Conservation (phyloP, 2,888 invertebrate genomes). For the Ochropleura plecta region DNA sequence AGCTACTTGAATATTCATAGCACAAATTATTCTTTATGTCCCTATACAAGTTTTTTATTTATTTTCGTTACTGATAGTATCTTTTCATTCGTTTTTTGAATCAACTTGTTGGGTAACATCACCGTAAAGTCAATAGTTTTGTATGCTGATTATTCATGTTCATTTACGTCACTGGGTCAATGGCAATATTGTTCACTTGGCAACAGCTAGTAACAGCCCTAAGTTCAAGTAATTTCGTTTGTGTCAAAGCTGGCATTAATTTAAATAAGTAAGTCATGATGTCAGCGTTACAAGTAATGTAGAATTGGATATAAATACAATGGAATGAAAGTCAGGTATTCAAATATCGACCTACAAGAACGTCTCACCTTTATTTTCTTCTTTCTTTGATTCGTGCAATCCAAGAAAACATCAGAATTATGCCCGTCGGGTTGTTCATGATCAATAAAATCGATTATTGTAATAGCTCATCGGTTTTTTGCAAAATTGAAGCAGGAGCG, state of each 20-base stretch:
- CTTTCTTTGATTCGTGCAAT: slow-evolving; percentile 62
- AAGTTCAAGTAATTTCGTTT: slow-evolving; percentile 36
- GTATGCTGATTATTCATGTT: background rate
- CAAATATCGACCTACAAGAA: slow-evolving; percentile 64
- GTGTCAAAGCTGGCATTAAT: slow-evolving; percentile 44
- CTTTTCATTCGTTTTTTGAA: background rate
- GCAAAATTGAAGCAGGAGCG: slow-evolving; percentile 12
- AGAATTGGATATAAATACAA: slow-evolving; percentile 35
- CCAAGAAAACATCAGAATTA: slow-evolving; percentile 72
- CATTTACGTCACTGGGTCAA: slow-evolving; percentile 10
- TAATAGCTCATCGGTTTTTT: slow-evolving; percentile 35
- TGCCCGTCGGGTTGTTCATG: slow-evolving; percentile 69
- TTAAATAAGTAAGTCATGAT: slow-evolving; percentile 63
- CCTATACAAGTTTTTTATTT: slow-evolving; percentile 22
- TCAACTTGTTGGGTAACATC: background rate
- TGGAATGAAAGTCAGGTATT: slow-evolving; percentile 45
- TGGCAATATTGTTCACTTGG: slow-evolving; percentile 21
- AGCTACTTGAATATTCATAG: slow-evolving; percentile 39
- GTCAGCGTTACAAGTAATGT: slow-evolving; percentile 55
- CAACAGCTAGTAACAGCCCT: slow-evolving; percentile 48
- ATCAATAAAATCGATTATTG: slow-evolving; percentile 73
- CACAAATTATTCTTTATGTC: slow-evolving; percentile 9
- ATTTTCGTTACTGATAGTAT: slow-evolving; percentile 9
- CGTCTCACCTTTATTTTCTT: slow-evolving; percentile 66
- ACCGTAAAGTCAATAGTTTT: background rate